Percentiles rank a stretch among this genome's conserved stretches.
phyloP scores from a whole-genome alignment of 2,797 vertebrate genomes.

The Lacerta viridis region DNA sequence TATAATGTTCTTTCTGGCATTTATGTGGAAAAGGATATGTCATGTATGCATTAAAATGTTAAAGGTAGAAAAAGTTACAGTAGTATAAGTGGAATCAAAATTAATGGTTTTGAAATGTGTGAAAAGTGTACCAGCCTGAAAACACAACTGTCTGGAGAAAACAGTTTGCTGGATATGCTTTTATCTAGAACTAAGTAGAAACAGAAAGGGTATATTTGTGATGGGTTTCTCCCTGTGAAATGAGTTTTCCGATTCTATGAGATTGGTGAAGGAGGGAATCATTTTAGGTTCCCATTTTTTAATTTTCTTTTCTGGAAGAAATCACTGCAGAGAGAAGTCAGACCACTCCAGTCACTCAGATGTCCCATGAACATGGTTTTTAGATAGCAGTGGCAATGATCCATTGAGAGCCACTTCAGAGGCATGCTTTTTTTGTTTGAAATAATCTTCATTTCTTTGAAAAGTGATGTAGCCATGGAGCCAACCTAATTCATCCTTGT shows the following conservation, averaged over 20 bases:
- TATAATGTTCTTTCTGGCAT: conserved; percentile 20
- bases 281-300: background rate
- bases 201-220: background rate
- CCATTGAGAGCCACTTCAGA: background rate
- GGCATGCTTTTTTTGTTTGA: background rate
- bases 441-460: background rate
- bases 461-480: background rate
- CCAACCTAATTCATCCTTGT: no score
- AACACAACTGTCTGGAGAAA: background rate
- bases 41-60: background rate
- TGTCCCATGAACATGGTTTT: background rate
- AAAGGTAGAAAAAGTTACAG: background rate
- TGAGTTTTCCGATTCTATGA: no score
- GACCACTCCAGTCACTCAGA: no score
- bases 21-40: background rate
- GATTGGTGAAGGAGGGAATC: background rate
- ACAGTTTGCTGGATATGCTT: background rate
- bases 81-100: no score
- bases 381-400: background rate
- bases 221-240: background rate
- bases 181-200: background rate
- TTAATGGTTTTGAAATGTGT: conserved; percentile 33
- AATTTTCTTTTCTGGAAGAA: background rate
- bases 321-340: background rate
- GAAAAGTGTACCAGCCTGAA: background rate